Percentiles rank a stretch among this genome's conserved stretches.
These are phyloP conservation scores for Heliconius aoede DNA, from an alignment of 2,888 invertebrate species.

Conservation along the genomic window DNA sequence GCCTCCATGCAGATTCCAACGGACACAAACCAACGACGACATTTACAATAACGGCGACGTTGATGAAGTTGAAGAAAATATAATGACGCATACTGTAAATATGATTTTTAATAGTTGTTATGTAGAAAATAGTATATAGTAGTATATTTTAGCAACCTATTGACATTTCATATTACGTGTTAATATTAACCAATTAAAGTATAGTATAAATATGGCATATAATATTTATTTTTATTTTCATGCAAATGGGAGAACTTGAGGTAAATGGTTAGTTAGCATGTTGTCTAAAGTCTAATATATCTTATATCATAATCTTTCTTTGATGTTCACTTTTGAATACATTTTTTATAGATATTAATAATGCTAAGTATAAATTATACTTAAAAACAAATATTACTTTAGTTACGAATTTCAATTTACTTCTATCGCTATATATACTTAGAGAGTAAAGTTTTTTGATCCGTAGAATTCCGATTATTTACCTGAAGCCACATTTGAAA, in stretches of 20 bases:
- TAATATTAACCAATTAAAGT: too few species aligned
- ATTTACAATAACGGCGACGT: constrained; percentile 48
- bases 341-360: too few species aligned
- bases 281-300: too few species aligned
- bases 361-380: too few species aligned
- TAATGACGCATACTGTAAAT: constrained; percentile 11
- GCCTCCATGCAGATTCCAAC: constrained; percentile 57
- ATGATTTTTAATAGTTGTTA: neutral
- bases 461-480: constrained; percentile 52
- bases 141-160: neutral
- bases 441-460: neutral
- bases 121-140: neutral
- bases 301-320: too few species aligned
- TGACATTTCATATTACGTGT: neutral
- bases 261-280: too few species aligned
- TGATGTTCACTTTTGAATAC: too few species aligned
- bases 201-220: too few species aligned
- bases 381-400: too few species aligned
- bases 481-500: constrained; percentile 69
- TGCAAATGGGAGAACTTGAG: too few species aligned
- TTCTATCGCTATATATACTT: neutral
- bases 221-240: too few species aligned
- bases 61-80: constrained; percentile 14
- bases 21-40: constrained; percentile 52
- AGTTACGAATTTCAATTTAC: too few species aligned